Evolutionary conservation across 2,888 invertebrate genomes (phyloP).

Genomic region (Caenorhabditis angaria): DNA sequence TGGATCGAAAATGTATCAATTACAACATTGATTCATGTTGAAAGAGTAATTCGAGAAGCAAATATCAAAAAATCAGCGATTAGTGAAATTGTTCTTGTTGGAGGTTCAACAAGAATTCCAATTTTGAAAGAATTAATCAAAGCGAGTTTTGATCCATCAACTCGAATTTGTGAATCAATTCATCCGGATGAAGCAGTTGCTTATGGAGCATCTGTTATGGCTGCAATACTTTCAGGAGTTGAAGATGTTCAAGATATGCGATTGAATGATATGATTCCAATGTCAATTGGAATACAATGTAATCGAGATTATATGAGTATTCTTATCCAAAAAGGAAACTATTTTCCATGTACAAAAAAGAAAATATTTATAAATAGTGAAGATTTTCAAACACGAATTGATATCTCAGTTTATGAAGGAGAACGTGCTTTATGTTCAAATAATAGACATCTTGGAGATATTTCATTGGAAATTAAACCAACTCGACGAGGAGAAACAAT

Average conservation of each 20-base stretch:
- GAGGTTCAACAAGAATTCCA: conserved; percentile 75
- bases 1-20: conserved; percentile 34
- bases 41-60: conserved; percentile 42
- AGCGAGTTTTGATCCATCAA: conserved; percentile 28
- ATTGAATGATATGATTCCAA: conserved; percentile 34
- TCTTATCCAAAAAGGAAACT: conserved; percentile 28
- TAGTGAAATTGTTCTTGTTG: conserved; percentile 75
- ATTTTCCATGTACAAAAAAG: conserved; percentile 27
- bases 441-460: conserved; percentile 33
- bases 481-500: conserved; percentile 28
- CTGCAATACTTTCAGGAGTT: conserved; percentile 76
- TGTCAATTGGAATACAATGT: conserved; percentile 39
- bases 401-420: conserved; percentile 37
- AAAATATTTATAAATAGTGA: conserved; percentile 36
- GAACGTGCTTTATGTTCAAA: conserved; percentile 27
- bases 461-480: conserved; percentile 13
- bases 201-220: conserved; percentile 96
- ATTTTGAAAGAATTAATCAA: conserved; percentile 73
- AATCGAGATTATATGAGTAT: conserved; percentile 43
- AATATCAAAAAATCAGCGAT: conserved; percentile 31
- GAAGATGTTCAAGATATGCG: conserved; percentile 44
- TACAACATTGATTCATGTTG: conserved; percentile 36
- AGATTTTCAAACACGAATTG: conserved; percentile 32
- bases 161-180: conserved; percentile 79
- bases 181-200: conserved; percentile 93